phyloP scores from a whole-genome alignment of 2,113 vertebrate genomes.

The Picathartes gymnocephalus region DNA sequence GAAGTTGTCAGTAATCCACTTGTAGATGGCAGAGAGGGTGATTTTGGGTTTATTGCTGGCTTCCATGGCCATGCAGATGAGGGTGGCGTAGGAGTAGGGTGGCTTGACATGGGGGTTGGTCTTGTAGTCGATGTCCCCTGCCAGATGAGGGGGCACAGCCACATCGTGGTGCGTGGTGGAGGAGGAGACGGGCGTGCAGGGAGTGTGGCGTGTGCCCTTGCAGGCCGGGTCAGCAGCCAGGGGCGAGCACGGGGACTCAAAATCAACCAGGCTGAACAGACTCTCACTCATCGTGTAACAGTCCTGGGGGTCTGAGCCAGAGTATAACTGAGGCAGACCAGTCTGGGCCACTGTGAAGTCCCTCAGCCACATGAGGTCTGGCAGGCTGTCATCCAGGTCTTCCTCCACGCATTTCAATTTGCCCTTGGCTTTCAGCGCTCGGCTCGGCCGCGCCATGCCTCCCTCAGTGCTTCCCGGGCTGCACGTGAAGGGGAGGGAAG shows the following conservation, averaged over 20 bases:
- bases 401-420: neutral
- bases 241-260: constrained; percentile 81
- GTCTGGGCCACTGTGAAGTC: constrained; percentile 87
- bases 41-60: constrained; percentile 89
- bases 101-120: constrained; percentile 87
- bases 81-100: constrained; percentile 90
- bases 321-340: constrained; percentile 43
- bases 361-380: constrained; percentile 93
- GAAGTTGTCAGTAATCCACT: constrained; percentile 97
- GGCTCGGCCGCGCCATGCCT: neutral
- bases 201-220: constrained; percentile 83
- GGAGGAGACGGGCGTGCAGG: constrained; percentile 84
- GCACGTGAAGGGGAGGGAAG: neutral
- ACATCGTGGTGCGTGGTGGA: constrained; percentile 65
- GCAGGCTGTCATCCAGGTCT: constrained; percentile 89
- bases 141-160: constrained; percentile 75
- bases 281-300: constrained; percentile 58
- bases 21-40: constrained; percentile 92
- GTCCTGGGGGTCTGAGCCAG: constrained; percentile 69
- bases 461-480: neutral
- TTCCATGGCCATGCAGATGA: constrained; percentile 98
- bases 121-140: constrained; percentile 88
- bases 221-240: constrained; percentile 88
- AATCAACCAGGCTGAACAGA: neutral
- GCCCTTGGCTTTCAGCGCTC: neutral